phyloP scores from a whole-genome alignment of 1,140 invertebrate genomes.

The Macrocentrus cingulum region DNA sequence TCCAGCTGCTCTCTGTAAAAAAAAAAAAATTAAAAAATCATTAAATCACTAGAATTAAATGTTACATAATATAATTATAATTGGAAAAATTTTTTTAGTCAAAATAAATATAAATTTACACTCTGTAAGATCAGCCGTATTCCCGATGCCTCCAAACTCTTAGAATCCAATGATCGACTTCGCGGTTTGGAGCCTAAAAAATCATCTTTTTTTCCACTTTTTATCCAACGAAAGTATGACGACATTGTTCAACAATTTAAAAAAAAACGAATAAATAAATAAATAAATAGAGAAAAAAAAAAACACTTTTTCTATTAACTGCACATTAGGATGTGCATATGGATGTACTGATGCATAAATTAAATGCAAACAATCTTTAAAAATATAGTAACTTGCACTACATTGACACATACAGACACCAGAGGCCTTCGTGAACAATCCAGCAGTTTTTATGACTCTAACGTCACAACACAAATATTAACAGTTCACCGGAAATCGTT shows the following conservation, averaged over 20 bases:
- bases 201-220: slow-evolving; percentile 67
- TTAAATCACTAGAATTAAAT: slow-evolving; percentile 4
- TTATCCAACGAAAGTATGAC: slow-evolving; percentile 73
- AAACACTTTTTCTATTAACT: no score
- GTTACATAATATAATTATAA: slow-evolving; percentile 9
- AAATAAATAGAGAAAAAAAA: no score
- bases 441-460: not conserved
- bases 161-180: slow-evolving; percentile 76
- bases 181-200: slow-evolving; percentile 66
- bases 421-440: no score
- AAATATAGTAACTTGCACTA: no score
- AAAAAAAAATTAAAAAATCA: slow-evolving; percentile 37
- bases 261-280: no score
- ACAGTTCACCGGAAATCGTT: not conserved
- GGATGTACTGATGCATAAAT: no score
- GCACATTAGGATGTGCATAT: no score
- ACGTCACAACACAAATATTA: not conserved
- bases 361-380: no score
- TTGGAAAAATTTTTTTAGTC: no score
- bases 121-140: slow-evolving; percentile 64
- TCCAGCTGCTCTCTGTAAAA: slow-evolving; percentile 67
- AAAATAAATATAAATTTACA: slow-evolving; percentile 37
- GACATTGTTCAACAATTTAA: slow-evolving; percentile 61
- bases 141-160: slow-evolving; percentile 71
- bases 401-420: no score